Conservation (phyloP, 2,888 invertebrate species). For the Frankliniella intonsa region DNA sequence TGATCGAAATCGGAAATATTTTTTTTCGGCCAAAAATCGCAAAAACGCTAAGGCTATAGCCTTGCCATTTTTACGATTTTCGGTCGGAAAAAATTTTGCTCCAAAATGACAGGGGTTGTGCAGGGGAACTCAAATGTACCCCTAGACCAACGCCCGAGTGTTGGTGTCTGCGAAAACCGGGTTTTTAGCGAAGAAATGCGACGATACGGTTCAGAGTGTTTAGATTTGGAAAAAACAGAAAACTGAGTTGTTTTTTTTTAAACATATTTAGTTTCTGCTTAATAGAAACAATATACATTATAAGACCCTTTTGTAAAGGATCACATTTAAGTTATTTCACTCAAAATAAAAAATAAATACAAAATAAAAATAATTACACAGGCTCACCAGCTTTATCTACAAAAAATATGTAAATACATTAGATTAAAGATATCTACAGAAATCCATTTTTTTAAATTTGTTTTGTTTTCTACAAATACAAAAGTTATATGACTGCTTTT, state of each 20-base stretch:
- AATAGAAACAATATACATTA: slow-evolving; percentile 25
- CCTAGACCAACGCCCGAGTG: no score
- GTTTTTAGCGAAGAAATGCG: no score
- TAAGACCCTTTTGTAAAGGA: slow-evolving; percentile 13
- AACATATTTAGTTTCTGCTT: slow-evolving; percentile 21
- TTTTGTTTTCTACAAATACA: not conserved
- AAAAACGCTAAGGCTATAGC: no score
- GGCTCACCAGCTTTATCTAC: slow-evolving; percentile 22
- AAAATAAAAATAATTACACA: slow-evolving; percentile 26
- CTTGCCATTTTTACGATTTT: no score
- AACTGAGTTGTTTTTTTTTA: not conserved
- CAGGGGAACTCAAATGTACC: no score
- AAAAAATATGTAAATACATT: slow-evolving; percentile 24
- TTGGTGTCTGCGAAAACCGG: no score
- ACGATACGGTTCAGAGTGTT: no score
- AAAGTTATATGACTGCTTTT: not conserved
- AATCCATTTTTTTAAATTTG: not conserved
- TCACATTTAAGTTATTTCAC: slow-evolving; percentile 25
- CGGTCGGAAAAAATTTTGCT: no score
- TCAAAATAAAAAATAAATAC: slow-evolving; percentile 27
- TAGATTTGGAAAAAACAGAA: no score
- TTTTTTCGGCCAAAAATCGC: no score
- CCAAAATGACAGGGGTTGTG: no score
- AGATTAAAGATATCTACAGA: slow-evolving; percentile 13
- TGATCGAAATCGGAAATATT: no score